Evolutionary conservation across 2,888 invertebrate species (phyloP).

Genomic region (Drosophila pegasa): DNA sequence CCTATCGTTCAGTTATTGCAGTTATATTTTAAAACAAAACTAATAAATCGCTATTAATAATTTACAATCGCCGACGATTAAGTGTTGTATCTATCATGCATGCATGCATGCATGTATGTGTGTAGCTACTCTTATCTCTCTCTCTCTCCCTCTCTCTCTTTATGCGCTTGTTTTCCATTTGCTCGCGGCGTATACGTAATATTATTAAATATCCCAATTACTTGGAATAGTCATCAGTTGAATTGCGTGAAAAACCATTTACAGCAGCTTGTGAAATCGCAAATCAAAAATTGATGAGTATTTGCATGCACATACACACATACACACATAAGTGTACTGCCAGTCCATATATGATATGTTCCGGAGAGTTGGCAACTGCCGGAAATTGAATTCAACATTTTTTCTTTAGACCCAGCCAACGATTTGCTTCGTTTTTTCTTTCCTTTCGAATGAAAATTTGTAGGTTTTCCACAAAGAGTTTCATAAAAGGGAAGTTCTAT

Average conservation of each 20-base stretch:
- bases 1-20: slow-evolving; percentile 6
- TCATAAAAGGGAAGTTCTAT: neutral
- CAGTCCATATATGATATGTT: slow-evolving; percentile 3
- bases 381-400: slow-evolving; percentile 10
- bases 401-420: neutral
- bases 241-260: slow-evolving; percentile 7
- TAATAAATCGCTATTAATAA: slow-evolving; percentile 7
- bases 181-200: slow-evolving; percentile 14
- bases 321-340: neutral
- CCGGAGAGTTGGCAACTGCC: slow-evolving; percentile 3
- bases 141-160: neutral
- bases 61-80: slow-evolving; percentile 15
- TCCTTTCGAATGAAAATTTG: neutral
- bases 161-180: slow-evolving; percentile 1
- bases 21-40: slow-evolving; percentile 14
- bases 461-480: neutral
- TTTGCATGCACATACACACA: neutral
- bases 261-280: slow-evolving; percentile 12
- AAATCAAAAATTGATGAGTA: slow-evolving; percentile 6
- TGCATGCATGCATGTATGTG: neutral
- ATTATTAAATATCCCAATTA: slow-evolving; percentile 4
- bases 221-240: neutral
- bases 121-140: neutral
- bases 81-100: slow-evolving; percentile 9
- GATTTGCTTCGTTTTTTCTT: neutral